A percentile compares a stretch with the other conserved stretches of the same genome.
phyloP scores from a whole-genome alignment of 2,888 invertebrate species.

The Epistrophella euchroma region DNA sequence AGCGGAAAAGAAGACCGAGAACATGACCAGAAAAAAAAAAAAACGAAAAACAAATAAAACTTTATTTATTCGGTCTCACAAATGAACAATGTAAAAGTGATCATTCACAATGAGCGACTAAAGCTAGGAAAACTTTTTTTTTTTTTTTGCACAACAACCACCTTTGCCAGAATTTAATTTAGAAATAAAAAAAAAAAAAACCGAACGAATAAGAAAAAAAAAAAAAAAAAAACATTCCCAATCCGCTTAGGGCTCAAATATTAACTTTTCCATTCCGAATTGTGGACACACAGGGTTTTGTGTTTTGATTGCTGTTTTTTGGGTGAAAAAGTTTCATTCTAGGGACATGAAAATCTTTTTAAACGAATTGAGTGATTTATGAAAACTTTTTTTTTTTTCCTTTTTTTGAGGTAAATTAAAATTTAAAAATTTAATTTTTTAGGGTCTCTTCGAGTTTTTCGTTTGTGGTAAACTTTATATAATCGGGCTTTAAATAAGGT shows the following conservation, averaged over 20 bases:
- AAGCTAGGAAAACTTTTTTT: constrained; percentile 8
- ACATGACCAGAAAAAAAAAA: not conserved
- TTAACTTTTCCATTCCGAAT: constrained; percentile 44
- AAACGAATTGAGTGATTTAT: constrained; percentile 64
- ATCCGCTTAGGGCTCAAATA: constrained; percentile 63
- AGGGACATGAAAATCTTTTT: constrained; percentile 52
- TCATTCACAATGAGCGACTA: constrained; percentile 31
- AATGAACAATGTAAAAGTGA: constrained; percentile 46
- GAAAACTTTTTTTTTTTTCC: constrained; percentile 16
- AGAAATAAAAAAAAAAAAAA: constrained; percentile 24
- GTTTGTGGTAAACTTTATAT: not conserved
- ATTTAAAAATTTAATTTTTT: not conserved
- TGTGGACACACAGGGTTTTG: constrained; percentile 24
- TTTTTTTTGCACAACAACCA: constrained; percentile 33
- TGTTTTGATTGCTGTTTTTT: constrained; percentile 48
- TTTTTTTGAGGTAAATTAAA: not conserved
- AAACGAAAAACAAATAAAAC: not conserved
- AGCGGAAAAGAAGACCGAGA: constrained; percentile 5
- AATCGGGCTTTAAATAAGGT: not conserved
- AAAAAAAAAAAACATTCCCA: constrained; percentile 31
- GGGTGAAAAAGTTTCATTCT: constrained; percentile 44
- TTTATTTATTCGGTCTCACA: constrained; percentile 22
- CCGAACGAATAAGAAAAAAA: not conserved
- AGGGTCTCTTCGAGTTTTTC: not conserved
- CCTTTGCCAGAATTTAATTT: constrained; percentile 55